These are phyloP conservation scores for Peromyscus melanophrys DNA, from an alignment of 2,797 vertebrate species.

Conservation along the genomic window DNA sequence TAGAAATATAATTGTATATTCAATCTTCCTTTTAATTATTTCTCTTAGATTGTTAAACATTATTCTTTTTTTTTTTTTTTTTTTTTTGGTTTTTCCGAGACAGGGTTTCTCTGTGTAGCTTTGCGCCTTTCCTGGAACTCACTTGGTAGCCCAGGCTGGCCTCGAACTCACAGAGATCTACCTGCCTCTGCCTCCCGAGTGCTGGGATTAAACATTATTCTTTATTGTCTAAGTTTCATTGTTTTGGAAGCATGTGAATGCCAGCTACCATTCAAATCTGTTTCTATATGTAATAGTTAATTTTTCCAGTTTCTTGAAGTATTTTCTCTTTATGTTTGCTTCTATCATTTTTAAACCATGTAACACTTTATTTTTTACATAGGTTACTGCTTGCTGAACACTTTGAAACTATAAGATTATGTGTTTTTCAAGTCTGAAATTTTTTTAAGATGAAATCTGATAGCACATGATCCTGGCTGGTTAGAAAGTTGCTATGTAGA, in stretches of 20 bases:
- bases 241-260: not conserved
- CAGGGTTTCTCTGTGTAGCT: no score
- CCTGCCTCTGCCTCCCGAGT: no score
- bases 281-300: not conserved
- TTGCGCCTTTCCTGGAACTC: no score
- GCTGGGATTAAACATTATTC: no score
- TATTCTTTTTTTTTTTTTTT: no score
- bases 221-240: not conserved
- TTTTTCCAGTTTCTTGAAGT: not conserved
- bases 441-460: not conserved
- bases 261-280: not conserved
- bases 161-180: no score
- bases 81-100: no score
- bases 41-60: not conserved
- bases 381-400: not conserved
- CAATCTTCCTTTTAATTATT: not conserved
- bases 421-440: constrained; percentile 5
- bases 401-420: not conserved
- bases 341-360: not conserved
- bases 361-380: not conserved
- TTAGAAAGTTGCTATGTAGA: not conserved
- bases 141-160: no score
- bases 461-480: not conserved
- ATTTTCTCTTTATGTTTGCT: not conserved
- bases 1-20: not conserved